A percentile compares a stretch with the other conserved stretches of the same genome.
These are phyloP conservation scores for Cyanoliseus patagonus DNA, from an alignment of 2,113 vertebrate species.

Conservation along the genomic window DNA sequence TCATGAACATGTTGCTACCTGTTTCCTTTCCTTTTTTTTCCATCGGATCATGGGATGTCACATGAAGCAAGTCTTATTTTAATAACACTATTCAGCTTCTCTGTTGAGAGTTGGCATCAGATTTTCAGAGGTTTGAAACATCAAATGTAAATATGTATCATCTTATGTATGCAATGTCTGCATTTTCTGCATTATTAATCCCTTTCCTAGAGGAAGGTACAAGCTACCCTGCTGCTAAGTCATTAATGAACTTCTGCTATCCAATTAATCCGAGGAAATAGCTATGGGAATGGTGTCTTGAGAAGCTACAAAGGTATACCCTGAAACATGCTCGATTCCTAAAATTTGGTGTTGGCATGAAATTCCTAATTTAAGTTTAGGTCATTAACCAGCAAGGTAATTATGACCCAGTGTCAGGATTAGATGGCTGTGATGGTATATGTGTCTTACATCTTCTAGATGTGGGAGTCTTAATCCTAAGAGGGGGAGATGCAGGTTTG, in stretches of 20 bases:
- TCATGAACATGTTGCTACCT: not conserved
- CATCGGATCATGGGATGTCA: not conserved
- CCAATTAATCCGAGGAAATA: not conserved
- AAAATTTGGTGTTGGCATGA: not conserved
- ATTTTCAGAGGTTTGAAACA: not conserved
- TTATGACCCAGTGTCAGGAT: not conserved
- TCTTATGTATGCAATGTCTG: not conserved
- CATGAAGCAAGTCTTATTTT: not conserved
- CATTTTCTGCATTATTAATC: not conserved
- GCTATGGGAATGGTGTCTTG: not conserved
- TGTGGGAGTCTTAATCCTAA: not conserved
- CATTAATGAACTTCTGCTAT: not conserved
- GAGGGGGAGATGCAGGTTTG: not conserved
- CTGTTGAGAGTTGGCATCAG: not conserved
- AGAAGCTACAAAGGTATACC: not conserved
- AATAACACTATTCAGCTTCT: not conserved
- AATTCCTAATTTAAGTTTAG: not conserved
- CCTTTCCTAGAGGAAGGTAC: not conserved
- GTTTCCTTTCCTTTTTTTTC: not conserved
- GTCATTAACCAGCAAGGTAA: not conserved
- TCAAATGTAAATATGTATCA: not conserved
- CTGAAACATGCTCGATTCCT: not conserved
- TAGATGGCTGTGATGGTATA: not conserved
- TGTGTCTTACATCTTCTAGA: not conserved
- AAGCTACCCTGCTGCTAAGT: not conserved